Percentiles rank a stretch among this genome's conserved stretches.
Conservation (phyloP, 2,797 vertebrate species). For the Triplophysa yarkandensis region DNA sequence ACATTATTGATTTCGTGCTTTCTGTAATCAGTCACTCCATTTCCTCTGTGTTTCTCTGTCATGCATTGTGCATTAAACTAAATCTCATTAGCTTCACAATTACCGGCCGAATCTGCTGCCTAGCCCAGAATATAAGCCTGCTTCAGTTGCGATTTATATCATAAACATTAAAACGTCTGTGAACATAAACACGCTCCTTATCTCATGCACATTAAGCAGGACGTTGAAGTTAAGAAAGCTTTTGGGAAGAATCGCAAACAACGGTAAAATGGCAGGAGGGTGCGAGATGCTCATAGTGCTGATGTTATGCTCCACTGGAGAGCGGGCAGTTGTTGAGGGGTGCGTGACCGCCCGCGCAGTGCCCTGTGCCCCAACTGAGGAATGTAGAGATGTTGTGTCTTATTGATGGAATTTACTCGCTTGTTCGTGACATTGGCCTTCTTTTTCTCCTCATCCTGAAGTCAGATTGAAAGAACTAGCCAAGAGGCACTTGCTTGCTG, state of each 20-base stretch:
- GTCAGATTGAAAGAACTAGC: slow-evolving; percentile 61
- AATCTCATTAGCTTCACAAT: slow-evolving; percentile 68
- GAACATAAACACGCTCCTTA: slow-evolving; percentile 11
- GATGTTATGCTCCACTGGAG: slow-evolving; percentile 48
- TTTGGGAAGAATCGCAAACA: slow-evolving; percentile 48
- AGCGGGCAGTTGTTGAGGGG: slow-evolving; percentile 45
- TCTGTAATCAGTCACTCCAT: slow-evolving; percentile 68
- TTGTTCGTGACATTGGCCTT: slow-evolving; percentile 63
- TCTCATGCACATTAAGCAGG: slow-evolving; percentile 33
- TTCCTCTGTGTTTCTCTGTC: slow-evolving; percentile 68
- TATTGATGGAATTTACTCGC: slow-evolving; percentile 49
- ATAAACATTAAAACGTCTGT: slow-evolving; percentile 34
- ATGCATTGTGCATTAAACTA: slow-evolving; percentile 70
- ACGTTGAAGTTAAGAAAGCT: slow-evolving; percentile 50
- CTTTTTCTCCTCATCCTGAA: slow-evolving; percentile 48
- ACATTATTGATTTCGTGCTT: slow-evolving; percentile 70
- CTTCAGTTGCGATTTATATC: slow-evolving; percentile 17
- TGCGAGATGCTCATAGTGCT: slow-evolving; percentile 60
- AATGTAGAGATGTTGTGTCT: slow-evolving; percentile 48
- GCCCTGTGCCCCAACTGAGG: slow-evolving; percentile 13
- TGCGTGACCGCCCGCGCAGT: slow-evolving; percentile 52
- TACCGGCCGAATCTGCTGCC: slow-evolving; percentile 39
- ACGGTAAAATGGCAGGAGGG: slow-evolving; percentile 65
- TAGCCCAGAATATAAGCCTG: slow-evolving; percentile 1
- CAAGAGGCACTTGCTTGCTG: slow-evolving; percentile 60